Percentiles rank a stretch among this genome's conserved stretches.
These are phyloP conservation scores for Epirrita christyi DNA, from an alignment of 2,888 invertebrate species.

Conservation along the genomic window DNA sequence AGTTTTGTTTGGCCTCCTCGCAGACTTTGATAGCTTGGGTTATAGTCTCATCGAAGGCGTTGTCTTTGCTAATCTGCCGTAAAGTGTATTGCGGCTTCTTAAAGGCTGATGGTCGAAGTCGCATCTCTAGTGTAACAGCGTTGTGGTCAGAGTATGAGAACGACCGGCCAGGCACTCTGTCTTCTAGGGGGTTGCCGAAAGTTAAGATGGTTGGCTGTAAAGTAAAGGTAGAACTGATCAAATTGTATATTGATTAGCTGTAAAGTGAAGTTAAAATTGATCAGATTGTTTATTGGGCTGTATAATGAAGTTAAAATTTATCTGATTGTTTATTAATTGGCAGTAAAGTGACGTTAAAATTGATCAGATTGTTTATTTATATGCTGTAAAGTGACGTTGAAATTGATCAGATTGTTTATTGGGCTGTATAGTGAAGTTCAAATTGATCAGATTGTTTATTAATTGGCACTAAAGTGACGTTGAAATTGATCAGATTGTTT, in stretches of 20 bases:
- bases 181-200: constrained; percentile 89
- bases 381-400: too few relatives aligned
- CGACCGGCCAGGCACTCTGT: constrained; percentile 87
- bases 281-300: too few relatives aligned
- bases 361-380: too few relatives aligned
- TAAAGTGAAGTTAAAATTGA: background rate
- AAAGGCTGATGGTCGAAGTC: constrained; percentile 44
- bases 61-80: constrained; percentile 47
- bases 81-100: constrained; percentile 32
- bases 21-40: constrained; percentile 86
- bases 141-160: constrained; percentile 97
- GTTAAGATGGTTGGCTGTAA: constrained; percentile 67
- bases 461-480: too few relatives aligned
- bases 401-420: too few relatives aligned
- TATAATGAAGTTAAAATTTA: too few relatives aligned
- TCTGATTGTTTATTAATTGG: too few relatives aligned
- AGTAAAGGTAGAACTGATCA: too few relatives aligned
- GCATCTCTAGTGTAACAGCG: constrained; percentile 88
- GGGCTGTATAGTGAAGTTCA: too few relatives aligned
- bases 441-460: too few relatives aligned
- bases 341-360: too few relatives aligned
- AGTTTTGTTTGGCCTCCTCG: constrained; percentile 77
- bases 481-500: too few relatives aligned
- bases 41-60: constrained; percentile 65
- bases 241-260: constrained; percentile 53